Evolutionary conservation across 1,140 invertebrate genomes (phyloP).

Genomic region (Sesamia nonagrioides): DNA sequence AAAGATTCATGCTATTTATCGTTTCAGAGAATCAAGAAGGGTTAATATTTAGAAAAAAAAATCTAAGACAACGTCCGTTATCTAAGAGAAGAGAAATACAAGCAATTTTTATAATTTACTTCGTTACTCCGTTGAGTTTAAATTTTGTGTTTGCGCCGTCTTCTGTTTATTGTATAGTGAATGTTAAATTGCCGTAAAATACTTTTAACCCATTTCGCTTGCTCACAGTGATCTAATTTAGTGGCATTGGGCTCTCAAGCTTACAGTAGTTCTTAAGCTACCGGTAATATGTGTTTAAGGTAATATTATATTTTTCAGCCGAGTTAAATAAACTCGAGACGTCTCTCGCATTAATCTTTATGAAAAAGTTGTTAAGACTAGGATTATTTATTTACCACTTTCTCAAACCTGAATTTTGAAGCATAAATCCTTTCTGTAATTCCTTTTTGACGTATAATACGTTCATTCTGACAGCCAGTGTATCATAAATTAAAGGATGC

Average conservation of each 20-base stretch:
- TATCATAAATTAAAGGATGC: slow-evolving; percentile 34
- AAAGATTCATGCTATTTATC: slow-evolving; percentile 48
- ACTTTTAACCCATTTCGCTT: slow-evolving; percentile 30
- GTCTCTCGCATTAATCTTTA: slow-evolving; percentile 16
- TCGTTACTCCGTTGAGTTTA: slow-evolving; percentile 45
- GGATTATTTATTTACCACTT: slow-evolving; percentile 22
- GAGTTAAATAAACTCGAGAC: neutral
- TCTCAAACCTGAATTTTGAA: slow-evolving; percentile 4
- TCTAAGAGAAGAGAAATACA: slow-evolving; percentile 51
- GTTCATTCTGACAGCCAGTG: slow-evolving; percentile 23
- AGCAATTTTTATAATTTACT: slow-evolving; percentile 51
- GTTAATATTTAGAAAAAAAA: slow-evolving; percentile 36
- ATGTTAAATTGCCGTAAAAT: slow-evolving; percentile 47
- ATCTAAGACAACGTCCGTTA: neutral
- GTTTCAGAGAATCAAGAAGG: slow-evolving; percentile 34
- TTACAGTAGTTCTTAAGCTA: neutral
- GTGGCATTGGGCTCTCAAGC: slow-evolving; percentile 1
- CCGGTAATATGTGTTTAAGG: slow-evolving; percentile 1
- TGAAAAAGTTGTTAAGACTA: slow-evolving; percentile 23
- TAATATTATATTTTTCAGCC: neutral
- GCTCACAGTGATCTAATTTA: slow-evolving; percentile 31
- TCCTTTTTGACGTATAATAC: slow-evolving; percentile 20
- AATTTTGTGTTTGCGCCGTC: slow-evolving; percentile 44
- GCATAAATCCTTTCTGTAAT: slow-evolving; percentile 25
- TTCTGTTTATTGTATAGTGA: slow-evolving; percentile 46